Conservation (phyloP, 2,113 vertebrate genomes). For the Neoarius graeffei region DNA sequence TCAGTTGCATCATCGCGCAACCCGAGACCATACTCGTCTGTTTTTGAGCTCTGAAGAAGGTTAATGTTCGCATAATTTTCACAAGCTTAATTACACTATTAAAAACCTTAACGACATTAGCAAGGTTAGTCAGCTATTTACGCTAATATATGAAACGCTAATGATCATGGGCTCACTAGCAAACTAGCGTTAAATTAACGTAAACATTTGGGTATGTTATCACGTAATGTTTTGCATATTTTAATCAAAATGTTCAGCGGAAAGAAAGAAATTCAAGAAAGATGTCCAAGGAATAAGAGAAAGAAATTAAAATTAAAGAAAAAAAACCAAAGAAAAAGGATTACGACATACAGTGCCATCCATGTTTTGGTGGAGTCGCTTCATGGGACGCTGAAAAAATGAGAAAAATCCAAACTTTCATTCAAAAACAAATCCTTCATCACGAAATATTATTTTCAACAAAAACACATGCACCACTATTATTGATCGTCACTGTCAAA, state of each 20-base stretch:
- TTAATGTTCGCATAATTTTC: neutral
- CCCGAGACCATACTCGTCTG: neutral
- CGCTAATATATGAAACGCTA: neutral
- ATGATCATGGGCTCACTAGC: neutral
- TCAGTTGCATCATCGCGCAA: neutral
- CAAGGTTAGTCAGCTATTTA: neutral
- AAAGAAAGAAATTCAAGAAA: neutral
- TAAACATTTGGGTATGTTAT: no score
- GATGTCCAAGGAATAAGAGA: neutral
- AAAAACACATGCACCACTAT: no score
- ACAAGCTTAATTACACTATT: neutral
- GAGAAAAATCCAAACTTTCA: no score
- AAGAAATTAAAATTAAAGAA: neutral
- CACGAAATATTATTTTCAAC: no score
- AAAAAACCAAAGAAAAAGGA: neutral
- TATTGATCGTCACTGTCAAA: no score
- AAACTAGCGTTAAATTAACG: neutral
- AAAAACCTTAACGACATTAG: neutral
- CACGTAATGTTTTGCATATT: neutral
- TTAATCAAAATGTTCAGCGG: neutral
- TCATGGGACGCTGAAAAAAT: no score
- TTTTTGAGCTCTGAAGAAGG: neutral
- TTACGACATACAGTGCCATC: no score
- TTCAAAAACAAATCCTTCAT: no score
- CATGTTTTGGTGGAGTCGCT: no score